Conservation (phyloP, 2,113 vertebrate species). For the Callopanchax toddi region DNA sequence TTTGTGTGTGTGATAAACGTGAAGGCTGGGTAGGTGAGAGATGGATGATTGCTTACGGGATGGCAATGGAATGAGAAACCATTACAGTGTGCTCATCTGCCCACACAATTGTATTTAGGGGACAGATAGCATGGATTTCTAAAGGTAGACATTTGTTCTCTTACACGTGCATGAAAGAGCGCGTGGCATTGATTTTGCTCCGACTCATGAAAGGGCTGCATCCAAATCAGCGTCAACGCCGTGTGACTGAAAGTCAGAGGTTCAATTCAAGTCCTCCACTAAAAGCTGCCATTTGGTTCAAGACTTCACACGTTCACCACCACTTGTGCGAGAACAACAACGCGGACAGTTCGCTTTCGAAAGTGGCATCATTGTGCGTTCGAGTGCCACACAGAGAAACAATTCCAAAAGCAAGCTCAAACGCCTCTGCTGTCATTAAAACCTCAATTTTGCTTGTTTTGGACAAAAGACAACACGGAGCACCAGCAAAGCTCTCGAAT, state of each 20-base stretch:
- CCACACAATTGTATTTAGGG: neutral
- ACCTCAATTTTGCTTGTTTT: slow-evolving; percentile 48
- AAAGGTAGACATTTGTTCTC: neutral
- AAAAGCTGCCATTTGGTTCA: slow-evolving; percentile 28
- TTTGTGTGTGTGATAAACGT: slow-evolving; percentile 53
- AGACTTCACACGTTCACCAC: slow-evolving; percentile 26
- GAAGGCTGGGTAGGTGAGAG: slow-evolving; percentile 56
- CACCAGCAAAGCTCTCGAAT: slow-evolving; percentile 42
- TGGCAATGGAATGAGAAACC: slow-evolving; percentile 57
- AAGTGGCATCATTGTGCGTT: slow-evolving; percentile 46
- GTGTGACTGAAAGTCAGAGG: neutral
- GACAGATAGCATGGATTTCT: neutral
- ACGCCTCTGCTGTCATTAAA: slow-evolving; percentile 28
- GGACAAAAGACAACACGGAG: slow-evolving; percentile 41
- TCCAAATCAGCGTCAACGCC: slow-evolving; percentile 1
- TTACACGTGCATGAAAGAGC: too few species aligned
- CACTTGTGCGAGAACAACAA: slow-evolving; percentile 44
- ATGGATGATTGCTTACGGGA: slow-evolving; percentile 71
- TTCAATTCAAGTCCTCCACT: slow-evolving; percentile 28
- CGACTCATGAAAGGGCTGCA: neutral
- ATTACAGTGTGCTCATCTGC: slow-evolving; percentile 43
- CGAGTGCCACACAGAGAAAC: slow-evolving; percentile 43
- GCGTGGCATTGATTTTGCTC: neutral
- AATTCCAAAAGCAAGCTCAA: slow-evolving; percentile 35
- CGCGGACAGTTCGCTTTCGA: slow-evolving; percentile 4